phyloP scores from a whole-genome alignment of 2,797 vertebrate species.

The Diglossa cyanea region DNA sequence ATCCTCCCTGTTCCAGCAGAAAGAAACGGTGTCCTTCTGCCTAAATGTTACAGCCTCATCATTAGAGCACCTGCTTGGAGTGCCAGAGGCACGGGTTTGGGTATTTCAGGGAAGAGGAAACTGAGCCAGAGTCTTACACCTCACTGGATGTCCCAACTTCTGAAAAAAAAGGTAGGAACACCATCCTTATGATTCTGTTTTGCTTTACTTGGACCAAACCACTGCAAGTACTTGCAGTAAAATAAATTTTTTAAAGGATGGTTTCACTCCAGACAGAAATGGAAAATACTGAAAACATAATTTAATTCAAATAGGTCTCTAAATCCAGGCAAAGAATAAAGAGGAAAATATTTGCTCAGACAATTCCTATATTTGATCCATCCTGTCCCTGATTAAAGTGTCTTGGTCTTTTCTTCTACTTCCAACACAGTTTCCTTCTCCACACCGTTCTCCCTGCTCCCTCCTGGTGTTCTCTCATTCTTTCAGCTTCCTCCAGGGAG shows the following conservation, averaged over 20 bases:
- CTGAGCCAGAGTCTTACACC: not conserved
- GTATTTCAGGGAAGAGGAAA: not conserved
- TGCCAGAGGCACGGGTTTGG: not conserved
- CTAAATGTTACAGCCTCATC: not conserved
- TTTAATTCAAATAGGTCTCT: not conserved
- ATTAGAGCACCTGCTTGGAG: not conserved
- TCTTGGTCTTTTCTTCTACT: not conserved
- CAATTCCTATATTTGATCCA: not conserved
- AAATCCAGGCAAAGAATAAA: not conserved
- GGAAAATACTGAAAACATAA: not conserved
- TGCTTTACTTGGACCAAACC: not conserved
- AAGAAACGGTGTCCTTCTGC: not conserved
- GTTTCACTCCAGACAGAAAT: not conserved
- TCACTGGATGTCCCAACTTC: fast-evolving
- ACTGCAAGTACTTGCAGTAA: not conserved
- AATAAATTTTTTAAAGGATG: not conserved
- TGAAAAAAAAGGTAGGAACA: not conserved
- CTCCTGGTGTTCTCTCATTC: not conserved
- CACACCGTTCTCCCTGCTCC: not conserved
- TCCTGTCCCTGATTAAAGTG: not conserved
- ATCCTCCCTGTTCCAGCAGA: not conserved
- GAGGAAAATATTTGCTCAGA: not conserved
- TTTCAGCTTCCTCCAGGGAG: not conserved
- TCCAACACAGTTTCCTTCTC: not conserved
- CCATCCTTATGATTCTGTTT: not conserved